A percentile compares a stretch with the other conserved stretches of the same genome.
Evolutionary conservation across 2,888 invertebrate species (phyloP).

Genomic region (Phortica okadai): DNA sequence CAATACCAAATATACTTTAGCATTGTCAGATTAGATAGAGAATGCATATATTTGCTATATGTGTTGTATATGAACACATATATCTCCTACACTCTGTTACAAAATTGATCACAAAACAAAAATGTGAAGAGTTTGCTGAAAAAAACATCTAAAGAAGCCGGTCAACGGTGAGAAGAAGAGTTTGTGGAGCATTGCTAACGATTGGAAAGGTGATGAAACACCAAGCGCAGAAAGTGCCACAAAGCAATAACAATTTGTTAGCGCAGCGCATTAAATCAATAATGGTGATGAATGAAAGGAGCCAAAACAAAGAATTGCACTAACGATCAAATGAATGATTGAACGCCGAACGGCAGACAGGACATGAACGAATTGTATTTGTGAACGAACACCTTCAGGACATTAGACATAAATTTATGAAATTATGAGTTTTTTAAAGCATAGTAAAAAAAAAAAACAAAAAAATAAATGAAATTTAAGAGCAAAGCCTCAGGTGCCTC

Average conservation of each 20-base stretch:
- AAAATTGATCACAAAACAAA: too few species aligned
- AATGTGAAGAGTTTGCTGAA: too few species aligned
- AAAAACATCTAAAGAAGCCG: too few species aligned
- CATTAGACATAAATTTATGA: slow-evolving; percentile 56
- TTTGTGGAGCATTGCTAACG: too few species aligned
- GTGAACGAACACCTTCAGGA: background rate
- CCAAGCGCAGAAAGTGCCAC: background rate
- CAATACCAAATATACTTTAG: too few species aligned
- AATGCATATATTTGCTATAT: too few species aligned
- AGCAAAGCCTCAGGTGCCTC: background rate
- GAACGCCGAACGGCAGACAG: background rate
- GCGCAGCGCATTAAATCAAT: slow-evolving; percentile 65
- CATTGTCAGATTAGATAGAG: too few species aligned
- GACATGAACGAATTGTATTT: background rate
- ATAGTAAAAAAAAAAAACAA: slow-evolving; percentile 34
- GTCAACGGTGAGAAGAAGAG: too few species aligned
- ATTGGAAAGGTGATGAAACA: too few species aligned
- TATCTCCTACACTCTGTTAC: too few species aligned
- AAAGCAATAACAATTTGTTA: slow-evolving; percentile 65
- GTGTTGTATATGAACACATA: too few species aligned
- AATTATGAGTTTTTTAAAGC: slow-evolving; percentile 55
- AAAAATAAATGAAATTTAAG: slow-evolving; percentile 12
- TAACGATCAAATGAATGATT: background rate
- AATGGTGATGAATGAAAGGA: background rate
- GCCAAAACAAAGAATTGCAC: background rate